Percentiles rank a stretch among this genome's conserved stretches.
Evolutionary conservation across 1,140 invertebrate species (phyloP).

Genomic region (Apis dorsata): DNA sequence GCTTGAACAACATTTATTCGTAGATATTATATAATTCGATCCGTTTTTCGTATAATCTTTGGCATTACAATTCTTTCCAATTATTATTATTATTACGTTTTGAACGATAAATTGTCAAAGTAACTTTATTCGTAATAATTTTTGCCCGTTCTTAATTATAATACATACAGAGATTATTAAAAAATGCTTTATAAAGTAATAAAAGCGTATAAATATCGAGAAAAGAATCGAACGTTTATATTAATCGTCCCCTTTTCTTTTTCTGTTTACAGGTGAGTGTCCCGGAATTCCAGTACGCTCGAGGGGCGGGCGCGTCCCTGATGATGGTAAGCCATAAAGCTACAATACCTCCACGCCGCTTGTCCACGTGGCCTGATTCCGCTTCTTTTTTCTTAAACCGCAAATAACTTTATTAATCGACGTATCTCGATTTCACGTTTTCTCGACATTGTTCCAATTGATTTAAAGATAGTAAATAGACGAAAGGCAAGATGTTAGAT

Average conservation of each 20-base stretch:
- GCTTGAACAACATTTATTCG: too few relatives aligned
- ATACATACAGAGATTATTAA: too few relatives aligned
- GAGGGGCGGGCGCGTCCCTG: conserved; percentile 61
- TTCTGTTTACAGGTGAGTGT: conserved; percentile 65
- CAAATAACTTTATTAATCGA: neutral
- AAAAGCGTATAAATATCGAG: neutral
- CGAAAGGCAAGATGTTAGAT: too few relatives aligned
- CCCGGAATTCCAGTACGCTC: conserved; percentile 66
- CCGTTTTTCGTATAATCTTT: too few relatives aligned
- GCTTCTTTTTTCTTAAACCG: neutral
- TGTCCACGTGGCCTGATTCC: conserved; percentile 21
- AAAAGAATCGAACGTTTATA: too few relatives aligned
- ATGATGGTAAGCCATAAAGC: conserved; percentile 64
- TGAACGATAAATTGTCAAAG: too few relatives aligned
- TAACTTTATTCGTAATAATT: too few relatives aligned
- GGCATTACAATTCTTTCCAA: too few relatives aligned
- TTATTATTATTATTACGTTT: too few relatives aligned
- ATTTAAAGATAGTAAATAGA: neutral
- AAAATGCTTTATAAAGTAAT: too few relatives aligned
- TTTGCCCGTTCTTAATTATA: too few relatives aligned
- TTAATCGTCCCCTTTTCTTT: neutral
- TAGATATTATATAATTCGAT: too few relatives aligned
- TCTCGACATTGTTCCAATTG: neutral
- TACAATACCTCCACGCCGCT: conserved; percentile 40
- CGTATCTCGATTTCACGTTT: conserved; percentile 31